Base-by-base conservation (phyloP, 2,113 vertebrate species). In the Tetraodon nigroviridis region DNA sequence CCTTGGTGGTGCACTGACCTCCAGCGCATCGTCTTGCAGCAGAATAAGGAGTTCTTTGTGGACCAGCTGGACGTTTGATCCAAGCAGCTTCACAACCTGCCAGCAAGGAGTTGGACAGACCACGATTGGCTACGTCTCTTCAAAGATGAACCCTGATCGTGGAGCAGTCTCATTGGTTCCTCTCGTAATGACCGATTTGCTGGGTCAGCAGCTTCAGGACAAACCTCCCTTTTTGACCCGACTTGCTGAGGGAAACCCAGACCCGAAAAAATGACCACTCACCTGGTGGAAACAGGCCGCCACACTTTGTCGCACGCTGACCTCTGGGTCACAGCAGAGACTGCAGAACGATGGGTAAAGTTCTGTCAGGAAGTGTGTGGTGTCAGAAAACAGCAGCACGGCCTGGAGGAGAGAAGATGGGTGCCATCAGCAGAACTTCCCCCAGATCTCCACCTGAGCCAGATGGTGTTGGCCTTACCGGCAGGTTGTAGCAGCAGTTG, bases 401-500 rank as follows among this genome's bases (percentile, higher is more conserved):
- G 94, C 94, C 95, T 98, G 79, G 1, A 42, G 51, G n/a, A 22
- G 14, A 56, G 18, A 22, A 52, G 8, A 24, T 49, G 0, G 1
- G 0, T 1, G 3, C 2, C 53, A 17, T 55, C 11, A 11, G 4
- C 0, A 19, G 6, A 19, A 12, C 3, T 22, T 57, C n/a, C 15
- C 42, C 6, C 42, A 2, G 42, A 17, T 1, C 22, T 37, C 46
- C 27, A 4, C 7, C 3, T 56, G 46, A 50, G 14, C 6, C 51
- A 18, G 7, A 12, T 17, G 50, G 29, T 8, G 22, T 18, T 7
- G 19, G 19, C 8, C 47, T 16, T 71, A 98, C 95, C 59, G 95
- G 95, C 62, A 98, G 90, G 84, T 97, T 98, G 84, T 95, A 98
- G 83, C 95, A 95, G 88, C 95, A 98, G 83, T 98, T 95, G 78